phyloP scores from a whole-genome alignment of 2,113 vertebrate species.

The Blennius ocellaris region DNA sequence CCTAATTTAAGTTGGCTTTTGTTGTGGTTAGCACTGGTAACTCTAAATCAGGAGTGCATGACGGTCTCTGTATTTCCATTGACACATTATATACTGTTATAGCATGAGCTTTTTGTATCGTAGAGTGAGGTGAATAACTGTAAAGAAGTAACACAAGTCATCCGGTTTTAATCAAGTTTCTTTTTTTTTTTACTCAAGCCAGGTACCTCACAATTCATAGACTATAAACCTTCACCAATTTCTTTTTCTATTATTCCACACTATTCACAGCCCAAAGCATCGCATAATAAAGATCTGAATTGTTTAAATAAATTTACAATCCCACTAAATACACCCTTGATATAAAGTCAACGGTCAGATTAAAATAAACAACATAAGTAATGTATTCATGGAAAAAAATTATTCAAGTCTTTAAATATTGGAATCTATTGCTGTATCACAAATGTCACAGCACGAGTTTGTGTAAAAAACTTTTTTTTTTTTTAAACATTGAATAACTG shows the following conservation, averaged over 20 bases:
- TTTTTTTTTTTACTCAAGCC: slow-evolving; percentile 56
- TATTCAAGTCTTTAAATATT: not conserved
- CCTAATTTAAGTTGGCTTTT: no score
- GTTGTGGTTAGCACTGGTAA: no score
- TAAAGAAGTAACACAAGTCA: slow-evolving; percentile 39
- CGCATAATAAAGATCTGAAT: slow-evolving; percentile 64
- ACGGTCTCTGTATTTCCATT: no score
- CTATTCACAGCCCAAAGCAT: slow-evolving; percentile 52
- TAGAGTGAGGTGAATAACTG: not conserved
- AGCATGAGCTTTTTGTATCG: no score
- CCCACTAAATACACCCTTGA: slow-evolving; percentile 55
- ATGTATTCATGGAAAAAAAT: slow-evolving; percentile 33
- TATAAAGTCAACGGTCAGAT: slow-evolving; percentile 37
- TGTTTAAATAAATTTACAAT: slow-evolving; percentile 71
- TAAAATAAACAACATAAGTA: slow-evolving; percentile 54
- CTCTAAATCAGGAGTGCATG: no score
- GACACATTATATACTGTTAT: no score
- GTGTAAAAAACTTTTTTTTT: not conserved
- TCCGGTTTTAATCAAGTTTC: slow-evolving; percentile 35
- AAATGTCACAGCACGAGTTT: not conserved
- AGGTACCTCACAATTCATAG: slow-evolving; percentile 56
- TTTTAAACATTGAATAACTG: no score
- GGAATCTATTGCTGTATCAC: not conserved
- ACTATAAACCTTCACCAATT: slow-evolving; percentile 24
- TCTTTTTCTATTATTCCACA: slow-evolving; percentile 13